phyloP scores from a whole-genome alignment of 2,797 vertebrate species.

The Phoxinus dragarum region DNA sequence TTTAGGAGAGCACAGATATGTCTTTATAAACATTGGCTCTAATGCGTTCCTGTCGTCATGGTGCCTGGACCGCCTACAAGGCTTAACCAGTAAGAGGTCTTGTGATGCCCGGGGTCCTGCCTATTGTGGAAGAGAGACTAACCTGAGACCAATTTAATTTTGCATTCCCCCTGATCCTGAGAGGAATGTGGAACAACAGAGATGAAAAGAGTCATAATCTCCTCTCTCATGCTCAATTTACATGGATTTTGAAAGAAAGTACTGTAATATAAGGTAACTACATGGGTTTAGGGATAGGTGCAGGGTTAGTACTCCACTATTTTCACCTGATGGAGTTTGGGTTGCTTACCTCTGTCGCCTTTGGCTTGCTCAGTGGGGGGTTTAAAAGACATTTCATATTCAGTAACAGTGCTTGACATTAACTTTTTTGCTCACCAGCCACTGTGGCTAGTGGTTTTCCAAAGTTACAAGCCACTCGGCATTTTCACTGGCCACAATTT shows the following conservation, averaged over 20 bases:
- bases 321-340: too few relatives aligned
- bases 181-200: conserved; percentile 76
- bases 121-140: conserved; percentile 71
- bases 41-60: conserved; percentile 64
- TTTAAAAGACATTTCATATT: too few relatives aligned
- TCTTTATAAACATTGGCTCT: conserved; percentile 55
- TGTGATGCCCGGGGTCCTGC: conserved; percentile 74
- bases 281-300: too few relatives aligned
- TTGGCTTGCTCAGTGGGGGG: too few relatives aligned
- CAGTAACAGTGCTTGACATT: too few relatives aligned
- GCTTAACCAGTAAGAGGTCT: conserved; percentile 72
- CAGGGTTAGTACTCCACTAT: too few relatives aligned
- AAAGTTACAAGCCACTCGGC: too few relatives aligned
- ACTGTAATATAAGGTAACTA: too few relatives aligned
- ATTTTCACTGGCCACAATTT: too few relatives aligned
- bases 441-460: too few relatives aligned
- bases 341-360: too few relatives aligned
- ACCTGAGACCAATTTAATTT: conserved; percentile 76
- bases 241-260: conserved; percentile 25
- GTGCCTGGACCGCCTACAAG: conserved; percentile 65
- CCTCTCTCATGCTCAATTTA: conserved; percentile 52
- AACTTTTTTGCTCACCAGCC: too few relatives aligned
- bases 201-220: conserved; percentile 80
- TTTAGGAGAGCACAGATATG: conserved; percentile 54
- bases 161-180: conserved; percentile 78